A percentile compares a stretch with the other conserved stretches of the same genome.
Conservation (phyloP, 2,888 invertebrate genomes). For the Ochlodes sylvanus region DNA sequence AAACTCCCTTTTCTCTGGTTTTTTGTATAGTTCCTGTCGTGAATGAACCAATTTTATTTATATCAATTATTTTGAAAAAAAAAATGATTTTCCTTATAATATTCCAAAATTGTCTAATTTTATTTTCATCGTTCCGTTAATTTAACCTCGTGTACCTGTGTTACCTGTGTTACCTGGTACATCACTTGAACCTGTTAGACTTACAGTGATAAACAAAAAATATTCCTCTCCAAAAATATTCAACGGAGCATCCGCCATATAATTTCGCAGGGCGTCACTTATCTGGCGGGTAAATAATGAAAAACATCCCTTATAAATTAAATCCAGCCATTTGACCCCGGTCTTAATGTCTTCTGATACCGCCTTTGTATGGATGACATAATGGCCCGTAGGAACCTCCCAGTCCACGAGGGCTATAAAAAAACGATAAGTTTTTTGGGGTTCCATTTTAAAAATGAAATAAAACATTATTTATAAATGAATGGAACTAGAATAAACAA, state of each 20-base stretch:
- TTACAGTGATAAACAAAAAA: slow-evolving; percentile 37
- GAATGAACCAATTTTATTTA: no score
- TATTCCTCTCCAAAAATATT: slow-evolving; percentile 37
- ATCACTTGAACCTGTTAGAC: neutral
- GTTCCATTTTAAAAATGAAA: neutral
- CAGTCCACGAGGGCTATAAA: neutral
- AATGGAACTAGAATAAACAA: no score
- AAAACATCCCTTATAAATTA: slow-evolving; percentile 61
- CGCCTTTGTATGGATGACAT: slow-evolving; percentile 28
- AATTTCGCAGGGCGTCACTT: slow-evolving; percentile 45
- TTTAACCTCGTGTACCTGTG: no score
- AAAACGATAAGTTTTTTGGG: neutral
- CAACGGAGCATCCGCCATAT: slow-evolving; percentile 44
- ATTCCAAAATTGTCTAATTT: no score
- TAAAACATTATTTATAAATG: no score
- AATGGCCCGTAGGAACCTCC: slow-evolving; percentile 10
- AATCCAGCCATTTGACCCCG: slow-evolving; percentile 49
- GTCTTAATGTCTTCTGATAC: slow-evolving; percentile 34
- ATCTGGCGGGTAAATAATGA: slow-evolving; percentile 60
- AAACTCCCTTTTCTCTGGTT: no score
- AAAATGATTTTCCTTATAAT: no score
- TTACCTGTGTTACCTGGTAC: no score
- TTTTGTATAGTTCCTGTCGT: no score
- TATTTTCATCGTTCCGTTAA: no score
- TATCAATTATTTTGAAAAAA: no score